Base-by-base conservation (phyloP, 2,113 vertebrate genomes). In the Stigmatopora argus region DNA sequence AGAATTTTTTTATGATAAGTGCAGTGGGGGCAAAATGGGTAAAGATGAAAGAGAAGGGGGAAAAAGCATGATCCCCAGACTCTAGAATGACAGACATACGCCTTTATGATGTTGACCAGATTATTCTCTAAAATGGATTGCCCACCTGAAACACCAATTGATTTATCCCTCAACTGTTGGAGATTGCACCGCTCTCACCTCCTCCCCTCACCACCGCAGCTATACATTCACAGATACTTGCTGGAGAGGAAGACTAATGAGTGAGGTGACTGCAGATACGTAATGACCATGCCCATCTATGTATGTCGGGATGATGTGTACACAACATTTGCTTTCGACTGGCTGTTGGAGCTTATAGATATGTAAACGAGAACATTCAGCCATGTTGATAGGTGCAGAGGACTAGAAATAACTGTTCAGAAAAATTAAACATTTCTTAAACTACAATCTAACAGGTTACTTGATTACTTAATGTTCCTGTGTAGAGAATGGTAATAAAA, bases 31-130 rank as follows among this genome's bases (percentile, higher is more conserved):
- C 26, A 62, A 53, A 53, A 38, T 31, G 58, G 59, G 64, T 21
- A 31, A 68, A 41, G 38, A 41, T 10, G 38, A 31, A 31, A 3
- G 26, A 31, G 26, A 44, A 10, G 5, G 21, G 58, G 65, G 65
- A 59, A 65, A 58, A 72, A 69, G 66, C 38, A 5, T 61, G 57
- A 76, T 81, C 82, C 59, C 63, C 77, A 74, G 70, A 77, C 83
- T 78, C 72, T 70, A 67, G 72, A 77, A 79, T 77, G 70, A 86
- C 78, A 78, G 78, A 85, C 84, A 81, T 83, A 68, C 73, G 74
- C 77, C 87, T 90, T 89, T 89, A 90, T 90, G 87, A 90, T 90
- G 85, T 88, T 79, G 76, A 59, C 61, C 78, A 87, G 84, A 89
- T 87, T 85, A 87, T 86, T 87, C 78, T 58, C 62, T 7, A 70